A percentile compares a stretch with the other conserved stretches of the same genome.
Conservation (phyloP, 1,140 invertebrate species). For the Drosophila parabipectinata region DNA sequence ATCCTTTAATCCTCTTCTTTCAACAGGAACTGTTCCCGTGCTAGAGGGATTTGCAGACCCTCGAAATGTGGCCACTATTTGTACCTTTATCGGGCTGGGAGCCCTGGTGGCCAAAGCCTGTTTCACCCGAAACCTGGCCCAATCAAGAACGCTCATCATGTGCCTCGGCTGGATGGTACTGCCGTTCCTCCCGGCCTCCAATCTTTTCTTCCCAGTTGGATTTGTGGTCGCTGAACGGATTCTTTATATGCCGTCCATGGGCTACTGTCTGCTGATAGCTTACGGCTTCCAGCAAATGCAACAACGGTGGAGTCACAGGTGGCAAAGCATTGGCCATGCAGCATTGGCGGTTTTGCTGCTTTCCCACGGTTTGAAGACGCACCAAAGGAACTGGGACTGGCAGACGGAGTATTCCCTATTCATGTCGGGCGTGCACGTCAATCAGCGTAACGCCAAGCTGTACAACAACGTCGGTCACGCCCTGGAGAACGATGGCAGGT, state of each 20-base stretch:
- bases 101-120: slow-evolving; percentile 56
- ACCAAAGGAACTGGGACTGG: slow-evolving; percentile 95
- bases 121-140: slow-evolving; percentile 54
- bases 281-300: slow-evolving; percentile 88
- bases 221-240: slow-evolving; percentile 98
- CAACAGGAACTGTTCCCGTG: slow-evolving; percentile 92
- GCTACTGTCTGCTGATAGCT: slow-evolving; percentile 96
- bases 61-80: slow-evolving; percentile 93
- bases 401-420: slow-evolving; percentile 96
- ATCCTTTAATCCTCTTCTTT: slow-evolving; percentile 1
- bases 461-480: slow-evolving; percentile 99
- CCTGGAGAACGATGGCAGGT: slow-evolving; percentile 93
- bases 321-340: slow-evolving; percentile 84
- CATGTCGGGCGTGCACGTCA: slow-evolving; percentile 95
- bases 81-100: slow-evolving; percentile 88
- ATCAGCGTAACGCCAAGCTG: slow-evolving; percentile 96
- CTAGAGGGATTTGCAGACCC: slow-evolving; percentile 91
- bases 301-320: slow-evolving; percentile 39
- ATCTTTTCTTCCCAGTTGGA: slow-evolving; percentile 98
- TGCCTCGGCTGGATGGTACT: slow-evolving; percentile 93
- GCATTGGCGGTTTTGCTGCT: slow-evolving; percentile 88
- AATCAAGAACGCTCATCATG: slow-evolving; percentile 92
- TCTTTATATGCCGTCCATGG: slow-evolving; percentile 98
- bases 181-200: slow-evolving; percentile 97
- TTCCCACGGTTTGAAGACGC: slow-evolving; percentile 92